Evolutionary conservation across 2,113 vertebrate genomes (phyloP), one percentile per base, ranked within the genome.

Genomic region (Alouatta palliata): DNA sequence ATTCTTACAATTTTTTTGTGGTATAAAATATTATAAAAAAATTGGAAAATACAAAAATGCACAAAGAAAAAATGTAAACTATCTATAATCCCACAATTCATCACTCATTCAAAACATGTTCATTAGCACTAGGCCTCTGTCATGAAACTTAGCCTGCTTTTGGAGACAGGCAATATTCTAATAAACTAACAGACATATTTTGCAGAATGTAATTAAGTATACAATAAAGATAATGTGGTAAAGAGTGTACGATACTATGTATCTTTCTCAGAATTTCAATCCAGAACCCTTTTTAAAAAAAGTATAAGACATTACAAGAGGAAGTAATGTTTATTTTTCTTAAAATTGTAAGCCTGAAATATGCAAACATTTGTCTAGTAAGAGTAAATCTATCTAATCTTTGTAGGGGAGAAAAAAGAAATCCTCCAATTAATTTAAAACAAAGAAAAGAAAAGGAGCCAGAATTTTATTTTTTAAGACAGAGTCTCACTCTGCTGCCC

Each of bases 1-100:
- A 21, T 27, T 3, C 45, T 54, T 37, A 27, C 13, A 70, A 83
- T 0, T 68, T 86, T 35, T 70, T 70, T 58, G 23, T 90, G 37
- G 13, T 66, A 66, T 75, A 45, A 90, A 94, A 64, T 47, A 76
- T 79, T 93, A 88, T 81, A 89, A 14, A 85, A 93, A 93, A 71
- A 47, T 4, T 77, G 2, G 13, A 92, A 76, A 93, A 77, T 19
- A 64, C 17, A 49, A 79, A 77, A 93, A 92, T 71, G 5, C n/a
- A 71, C 16, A 35, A 87, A 92, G 27, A 92, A 19, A 95, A 92
- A 73, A 79, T 40, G 35, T 25, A 70, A 81, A 47, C 61, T 13
- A 81, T 43, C 40, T 73, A 70, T 70, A 37, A 61, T 32, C 20
- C 17, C 79, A 68, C 6, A 87, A 87, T 43, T 61, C 12, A 45